These are phyloP conservation scores for Ctena decussata DNA, from an alignment of 2,888 invertebrate genomes.

Conservation along the genomic window DNA sequence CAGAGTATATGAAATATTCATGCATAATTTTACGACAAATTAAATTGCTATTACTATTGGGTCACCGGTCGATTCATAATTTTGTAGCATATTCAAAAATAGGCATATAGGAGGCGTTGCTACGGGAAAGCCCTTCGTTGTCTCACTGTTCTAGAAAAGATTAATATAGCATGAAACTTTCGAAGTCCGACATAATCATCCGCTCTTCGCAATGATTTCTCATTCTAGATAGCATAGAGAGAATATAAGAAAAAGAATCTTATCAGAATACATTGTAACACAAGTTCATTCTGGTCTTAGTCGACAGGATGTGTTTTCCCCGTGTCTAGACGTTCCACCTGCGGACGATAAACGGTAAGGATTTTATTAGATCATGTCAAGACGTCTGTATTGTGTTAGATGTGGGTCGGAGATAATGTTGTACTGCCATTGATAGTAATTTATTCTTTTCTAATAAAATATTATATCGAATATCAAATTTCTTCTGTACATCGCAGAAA, in stretches of 20 bases:
- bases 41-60: not conserved
- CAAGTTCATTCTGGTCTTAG: no score
- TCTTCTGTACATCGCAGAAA: not conserved
- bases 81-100: not conserved
- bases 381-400: not conserved
- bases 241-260: no score
- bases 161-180: no score
- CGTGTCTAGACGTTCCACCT: not conserved
- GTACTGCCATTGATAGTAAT: slow-evolving; percentile 23
- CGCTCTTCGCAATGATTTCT: no score
- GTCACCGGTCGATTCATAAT: not conserved
- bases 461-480: slow-evolving; percentile 17
- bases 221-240: no score
- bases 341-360: not conserved
- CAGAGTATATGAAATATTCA: not conserved
- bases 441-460: slow-evolving; percentile 41
- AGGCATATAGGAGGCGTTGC: not conserved
- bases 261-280: no score
- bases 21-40: not conserved
- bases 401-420: slow-evolving; percentile 1
- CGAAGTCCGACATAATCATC: no score
- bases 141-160: no score
- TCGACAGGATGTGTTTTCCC: no score
- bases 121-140: no score
- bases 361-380: not conserved